A percentile compares a stretch with the other conserved stretches of the same genome.
These are phyloP conservation scores for Colletes collaris DNA, from an alignment of 2,888 invertebrate genomes.

Conservation along the genomic window DNA sequence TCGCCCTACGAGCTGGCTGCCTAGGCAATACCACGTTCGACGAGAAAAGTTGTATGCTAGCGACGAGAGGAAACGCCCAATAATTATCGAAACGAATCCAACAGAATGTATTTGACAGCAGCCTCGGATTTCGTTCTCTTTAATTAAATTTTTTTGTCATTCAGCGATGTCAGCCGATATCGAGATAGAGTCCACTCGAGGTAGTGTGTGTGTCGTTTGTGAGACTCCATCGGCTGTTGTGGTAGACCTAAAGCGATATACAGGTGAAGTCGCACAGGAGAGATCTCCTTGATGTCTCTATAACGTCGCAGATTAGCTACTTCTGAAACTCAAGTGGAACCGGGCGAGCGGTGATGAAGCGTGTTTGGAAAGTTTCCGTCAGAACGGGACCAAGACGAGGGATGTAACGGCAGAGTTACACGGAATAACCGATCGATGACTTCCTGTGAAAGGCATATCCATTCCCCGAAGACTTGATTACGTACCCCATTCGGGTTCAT, in stretches of 20 bases:
- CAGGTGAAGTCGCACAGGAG: constrained; percentile 35
- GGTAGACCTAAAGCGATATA: constrained; percentile 34
- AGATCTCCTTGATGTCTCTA: constrained; percentile 76
- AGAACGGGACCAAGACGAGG: constrained; percentile 53
- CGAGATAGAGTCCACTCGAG: not conserved
- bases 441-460: constrained; percentile 57
- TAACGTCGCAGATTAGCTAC: constrained; percentile 79
- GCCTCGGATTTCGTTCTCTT: too few species aligned
- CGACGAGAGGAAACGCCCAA: constrained; percentile 37
- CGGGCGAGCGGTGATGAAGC: constrained; percentile 71
- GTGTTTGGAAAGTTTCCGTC: constrained; percentile 68
- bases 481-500: too few species aligned
- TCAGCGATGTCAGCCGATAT: not conserved
- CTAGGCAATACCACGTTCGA: constrained; percentile 47
- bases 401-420: constrained; percentile 62
- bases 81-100: constrained; percentile 47
- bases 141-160: not conserved
- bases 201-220: not conserved
- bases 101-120: constrained; percentile 11
- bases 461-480: constrained; percentile 11
- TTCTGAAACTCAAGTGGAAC: constrained; percentile 77
- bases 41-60: constrained; percentile 55
- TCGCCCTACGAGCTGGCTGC: constrained; percentile 49
- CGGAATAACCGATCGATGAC: constrained; percentile 71
- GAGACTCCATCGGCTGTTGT: constrained; percentile 11